These are phyloP conservation scores for Oegoconia quadripuncta DNA, from an alignment of 2,888 invertebrate genomes.

Conservation along the genomic window DNA sequence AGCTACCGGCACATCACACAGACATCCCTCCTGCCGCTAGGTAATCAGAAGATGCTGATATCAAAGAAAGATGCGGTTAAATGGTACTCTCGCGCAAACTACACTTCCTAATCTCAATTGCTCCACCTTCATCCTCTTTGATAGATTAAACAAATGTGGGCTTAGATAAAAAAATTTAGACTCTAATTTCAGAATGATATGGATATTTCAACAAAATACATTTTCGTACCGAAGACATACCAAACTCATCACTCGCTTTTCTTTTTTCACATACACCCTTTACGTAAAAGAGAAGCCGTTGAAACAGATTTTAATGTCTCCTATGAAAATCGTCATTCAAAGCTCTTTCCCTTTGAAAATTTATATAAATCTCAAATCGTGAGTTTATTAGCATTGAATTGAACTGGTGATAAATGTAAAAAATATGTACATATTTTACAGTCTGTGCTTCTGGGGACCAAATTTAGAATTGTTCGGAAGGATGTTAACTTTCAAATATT, in stretches of 20 bases:
- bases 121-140: too few species aligned
- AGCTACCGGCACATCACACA: too few species aligned
- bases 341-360: conserved; percentile 69
- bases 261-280: conserved; percentile 29
- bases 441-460: neutral
- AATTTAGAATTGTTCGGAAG: neutral
- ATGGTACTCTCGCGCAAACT: too few species aligned
- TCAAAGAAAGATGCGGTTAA: too few species aligned
- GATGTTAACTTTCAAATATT: neutral
- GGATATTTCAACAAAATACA: too few species aligned
- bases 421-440: conserved; percentile 36
- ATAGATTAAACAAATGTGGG: too few species aligned
- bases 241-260: neutral
- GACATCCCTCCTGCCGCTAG: too few species aligned
- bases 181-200: too few species aligned
- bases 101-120: too few species aligned
- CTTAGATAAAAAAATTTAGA: too few species aligned
- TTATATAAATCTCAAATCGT: conserved; percentile 71
- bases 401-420: conserved; percentile 60
- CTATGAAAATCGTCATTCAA: conserved; percentile 75
- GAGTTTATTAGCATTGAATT: conserved; percentile 70
- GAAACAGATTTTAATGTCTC: conserved; percentile 78
- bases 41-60: too few species aligned
- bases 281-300: conserved; percentile 48
- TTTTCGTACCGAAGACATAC: neutral